Conservation (phyloP, 2,113 vertebrate species). For the Myrmecobius fasciatus region DNA sequence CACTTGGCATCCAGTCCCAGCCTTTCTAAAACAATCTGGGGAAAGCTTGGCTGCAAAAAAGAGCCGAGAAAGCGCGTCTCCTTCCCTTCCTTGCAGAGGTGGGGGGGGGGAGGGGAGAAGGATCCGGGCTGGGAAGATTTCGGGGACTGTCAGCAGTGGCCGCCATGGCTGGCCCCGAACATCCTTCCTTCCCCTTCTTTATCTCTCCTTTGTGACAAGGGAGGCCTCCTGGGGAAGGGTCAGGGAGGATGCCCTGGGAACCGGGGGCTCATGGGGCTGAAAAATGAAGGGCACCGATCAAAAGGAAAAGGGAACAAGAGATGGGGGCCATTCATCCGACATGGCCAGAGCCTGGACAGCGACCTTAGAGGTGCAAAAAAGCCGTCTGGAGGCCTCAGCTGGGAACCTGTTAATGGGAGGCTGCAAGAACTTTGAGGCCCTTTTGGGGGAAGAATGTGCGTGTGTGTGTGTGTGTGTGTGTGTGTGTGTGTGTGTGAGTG, state of each 20-base stretch:
- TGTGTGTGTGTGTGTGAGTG: too few relatives aligned
- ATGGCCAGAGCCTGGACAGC: neutral
- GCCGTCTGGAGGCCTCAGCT: neutral
- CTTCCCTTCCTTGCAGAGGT: neutral
- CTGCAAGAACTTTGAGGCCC: neutral
- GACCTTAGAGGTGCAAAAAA: too few relatives aligned
- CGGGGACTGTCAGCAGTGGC: neutral
- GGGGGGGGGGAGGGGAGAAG: neutral
- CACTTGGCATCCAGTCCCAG: constrained; percentile 69
- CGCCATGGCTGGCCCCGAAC: neutral
- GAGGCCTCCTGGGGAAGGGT: neutral
- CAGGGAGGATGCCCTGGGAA: neutral
- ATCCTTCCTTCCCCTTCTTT: neutral
- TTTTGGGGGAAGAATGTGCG: too few relatives aligned
- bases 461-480: too few relatives aligned
- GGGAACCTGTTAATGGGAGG: neutral
- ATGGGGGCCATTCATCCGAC: too few relatives aligned
- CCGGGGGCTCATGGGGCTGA: neutral
- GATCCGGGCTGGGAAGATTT: neutral
- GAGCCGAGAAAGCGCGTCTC: neutral
- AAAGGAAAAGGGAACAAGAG: neutral
- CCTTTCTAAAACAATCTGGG: constrained; percentile 59
- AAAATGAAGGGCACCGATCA: neutral
- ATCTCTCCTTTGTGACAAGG: neutral
- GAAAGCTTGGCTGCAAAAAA: neutral